phyloP scores from a whole-genome alignment of 2,113 vertebrate genomes.

The Mohoua ochrocephala region DNA sequence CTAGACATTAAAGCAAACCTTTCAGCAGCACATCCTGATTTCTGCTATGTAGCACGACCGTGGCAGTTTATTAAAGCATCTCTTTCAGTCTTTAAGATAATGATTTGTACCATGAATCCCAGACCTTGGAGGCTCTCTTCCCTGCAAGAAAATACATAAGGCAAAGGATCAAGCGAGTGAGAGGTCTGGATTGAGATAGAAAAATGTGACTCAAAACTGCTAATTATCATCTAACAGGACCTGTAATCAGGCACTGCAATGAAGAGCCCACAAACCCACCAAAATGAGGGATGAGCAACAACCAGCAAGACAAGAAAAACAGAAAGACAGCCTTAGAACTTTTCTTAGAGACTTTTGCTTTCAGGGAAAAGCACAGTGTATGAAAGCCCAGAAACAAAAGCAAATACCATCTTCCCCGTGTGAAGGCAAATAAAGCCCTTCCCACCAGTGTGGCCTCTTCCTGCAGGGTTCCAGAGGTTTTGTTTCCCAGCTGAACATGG shows the following conservation, averaged over 20 bases:
- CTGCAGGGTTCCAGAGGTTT: background rate
- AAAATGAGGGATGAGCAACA: background rate
- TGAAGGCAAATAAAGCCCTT: background rate
- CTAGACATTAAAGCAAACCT: slow-evolving; percentile 38
- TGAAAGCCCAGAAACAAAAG: background rate
- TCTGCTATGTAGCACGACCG: background rate
- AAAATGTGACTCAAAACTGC: background rate
- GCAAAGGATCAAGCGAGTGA: background rate
- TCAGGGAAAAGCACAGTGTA: background rate
- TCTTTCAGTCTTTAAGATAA: background rate
- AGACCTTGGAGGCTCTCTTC: background rate
- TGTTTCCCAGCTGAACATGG: background rate
- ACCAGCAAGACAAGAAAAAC: background rate
- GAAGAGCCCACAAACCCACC: background rate
- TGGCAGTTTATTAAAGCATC: background rate
- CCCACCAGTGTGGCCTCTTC: background rate
- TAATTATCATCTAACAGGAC: background rate
- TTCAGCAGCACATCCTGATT: slow-evolving; percentile 13
- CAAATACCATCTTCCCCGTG: background rate
- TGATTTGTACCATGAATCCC: background rate
- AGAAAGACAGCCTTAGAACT: background rate
- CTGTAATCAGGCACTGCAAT: background rate
- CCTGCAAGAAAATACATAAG: background rate
- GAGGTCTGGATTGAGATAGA: background rate
- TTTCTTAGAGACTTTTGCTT: background rate